These are phyloP conservation scores for Drosophila mulleri DNA, from an alignment of 2,888 invertebrate species.

Conservation along the genomic window DNA sequence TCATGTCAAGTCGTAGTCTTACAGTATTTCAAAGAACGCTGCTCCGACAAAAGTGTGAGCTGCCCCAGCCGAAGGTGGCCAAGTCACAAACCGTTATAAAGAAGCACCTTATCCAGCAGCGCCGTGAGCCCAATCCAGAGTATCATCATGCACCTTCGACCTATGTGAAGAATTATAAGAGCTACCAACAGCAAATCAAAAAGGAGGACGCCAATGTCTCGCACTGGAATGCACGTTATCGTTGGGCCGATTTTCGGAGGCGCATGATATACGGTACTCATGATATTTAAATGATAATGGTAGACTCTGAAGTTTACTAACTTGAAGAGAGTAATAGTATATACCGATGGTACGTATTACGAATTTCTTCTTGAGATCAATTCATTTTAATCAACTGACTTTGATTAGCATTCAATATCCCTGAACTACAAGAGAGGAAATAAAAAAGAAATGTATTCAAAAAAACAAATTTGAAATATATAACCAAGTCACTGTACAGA, in stretches of 20 bases:
- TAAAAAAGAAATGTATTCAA: not conserved
- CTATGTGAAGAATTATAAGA: constrained; percentile 38
- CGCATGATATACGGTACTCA: constrained; percentile 50
- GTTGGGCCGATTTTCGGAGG: constrained; percentile 56
- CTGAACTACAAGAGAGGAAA: not conserved
- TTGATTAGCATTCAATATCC: not conserved
- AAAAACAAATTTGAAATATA: not conserved
- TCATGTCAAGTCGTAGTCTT: constrained; percentile 10
- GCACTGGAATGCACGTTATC: constrained; percentile 38
- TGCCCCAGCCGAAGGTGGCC: not conserved
- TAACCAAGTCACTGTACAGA: not conserved
- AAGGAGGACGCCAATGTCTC: not conserved
- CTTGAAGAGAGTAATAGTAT: not conserved
- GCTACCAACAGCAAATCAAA: constrained; percentile 12
- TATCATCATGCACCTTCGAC: constrained; percentile 40
- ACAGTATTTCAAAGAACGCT: not conserved
- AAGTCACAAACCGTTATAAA: not conserved
- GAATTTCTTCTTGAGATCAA: not conserved
- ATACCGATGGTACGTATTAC: not conserved
- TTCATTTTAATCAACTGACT: not conserved
- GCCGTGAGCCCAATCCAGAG: constrained; percentile 46
- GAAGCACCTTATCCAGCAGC: not conserved
- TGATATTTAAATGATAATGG: constrained; percentile 34
- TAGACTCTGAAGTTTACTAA: too few species aligned
- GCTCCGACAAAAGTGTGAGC: not conserved